Conservation (phyloP, 64 coral and sea anemone species). For the Catalaphyllia jardinei region DNA sequence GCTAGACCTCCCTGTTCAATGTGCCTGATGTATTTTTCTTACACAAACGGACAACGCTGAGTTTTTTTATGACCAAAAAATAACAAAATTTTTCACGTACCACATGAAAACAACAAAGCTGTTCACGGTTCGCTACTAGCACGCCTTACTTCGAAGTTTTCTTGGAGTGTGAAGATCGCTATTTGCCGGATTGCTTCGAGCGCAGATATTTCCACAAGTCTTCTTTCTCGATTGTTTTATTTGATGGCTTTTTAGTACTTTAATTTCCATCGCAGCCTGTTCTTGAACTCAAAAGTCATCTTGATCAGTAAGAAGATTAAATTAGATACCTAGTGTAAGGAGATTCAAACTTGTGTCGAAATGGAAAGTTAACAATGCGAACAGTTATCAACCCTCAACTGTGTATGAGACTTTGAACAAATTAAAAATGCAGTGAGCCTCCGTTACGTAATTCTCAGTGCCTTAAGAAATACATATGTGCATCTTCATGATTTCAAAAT, state of each 20-base stretch:
- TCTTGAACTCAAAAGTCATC: constrained; percentile 23
- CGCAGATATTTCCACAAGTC: neutral
- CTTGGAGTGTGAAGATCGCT: neutral
- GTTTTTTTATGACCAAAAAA: neutral
- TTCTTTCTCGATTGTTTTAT: constrained; percentile 6
- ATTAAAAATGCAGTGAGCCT: neutral
- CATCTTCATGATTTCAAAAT: neutral
- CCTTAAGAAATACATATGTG: neutral
- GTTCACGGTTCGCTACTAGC: neutral
- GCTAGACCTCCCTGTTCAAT: constrained; percentile 49
- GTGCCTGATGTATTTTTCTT: constrained; percentile 42
- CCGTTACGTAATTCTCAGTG: neutral
- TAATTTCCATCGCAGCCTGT: constrained; percentile 24
- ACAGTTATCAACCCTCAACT: neutral
- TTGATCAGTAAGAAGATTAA: constrained; percentile 28
- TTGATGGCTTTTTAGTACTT: constrained; percentile 1
- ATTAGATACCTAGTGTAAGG: neutral
- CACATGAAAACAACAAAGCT: neutral
- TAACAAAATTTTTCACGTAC: neutral
- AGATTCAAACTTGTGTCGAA: constrained; percentile 6
- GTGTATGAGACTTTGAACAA: neutral
- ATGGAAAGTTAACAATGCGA: neutral
- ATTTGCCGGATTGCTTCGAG: neutral
- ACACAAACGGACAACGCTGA: constrained; percentile 47
- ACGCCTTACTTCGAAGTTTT: neutral